Base-by-base conservation (phyloP, 2,113 vertebrate species). In the Orycteropus afer region DNA sequence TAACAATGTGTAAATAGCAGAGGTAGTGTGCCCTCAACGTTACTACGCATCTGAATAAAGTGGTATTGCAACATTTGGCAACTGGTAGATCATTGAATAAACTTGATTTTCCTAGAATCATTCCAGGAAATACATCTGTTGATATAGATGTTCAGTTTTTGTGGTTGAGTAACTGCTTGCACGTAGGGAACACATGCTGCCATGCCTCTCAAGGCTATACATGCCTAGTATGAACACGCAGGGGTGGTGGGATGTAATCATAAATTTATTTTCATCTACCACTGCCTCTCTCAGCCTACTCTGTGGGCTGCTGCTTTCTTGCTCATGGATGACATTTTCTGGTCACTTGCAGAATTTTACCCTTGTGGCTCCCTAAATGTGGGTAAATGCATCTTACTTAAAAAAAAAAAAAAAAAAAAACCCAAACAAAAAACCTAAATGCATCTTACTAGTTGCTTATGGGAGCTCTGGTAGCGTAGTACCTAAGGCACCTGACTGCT, bases 101-200 rank as follows among this genome's bases (percentile, higher is more conserved):
- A 97, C 97, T 98, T 95, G 96, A 97, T 96, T 98, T 97, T 97
- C 97, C 95, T 93, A 96, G 95, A 95, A 96, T 90, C 84, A 92
- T 98, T 98, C 96, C 97, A 96, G 97, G 95, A 98, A 97, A 91
- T 96, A 95, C 97, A 98, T 97, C 97, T 98, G 96, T 98, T 97
- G 97, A 97, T 93, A 96, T 22, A 93, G 97, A 95, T 93, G 45
- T 97, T 96, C 85, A 96, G 37, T 95, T 97, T 97, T 95, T 96
- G 92, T 90, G 96, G 86, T 86, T 95, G 93, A 90, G 95, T 95
- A 95, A 94, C 57, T 18, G 86, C 94, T 74, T 97, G 89, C 73
- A 11, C 55, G 57, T 92, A 51, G 85, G 82, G 85, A 92, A 91
- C 59, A 95, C 83, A 69, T 37, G 87, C 69, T 65, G n/a, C 42